Conservation (phyloP, 2,113 vertebrate genomes). For the Dasyprocta punctata region DNA sequence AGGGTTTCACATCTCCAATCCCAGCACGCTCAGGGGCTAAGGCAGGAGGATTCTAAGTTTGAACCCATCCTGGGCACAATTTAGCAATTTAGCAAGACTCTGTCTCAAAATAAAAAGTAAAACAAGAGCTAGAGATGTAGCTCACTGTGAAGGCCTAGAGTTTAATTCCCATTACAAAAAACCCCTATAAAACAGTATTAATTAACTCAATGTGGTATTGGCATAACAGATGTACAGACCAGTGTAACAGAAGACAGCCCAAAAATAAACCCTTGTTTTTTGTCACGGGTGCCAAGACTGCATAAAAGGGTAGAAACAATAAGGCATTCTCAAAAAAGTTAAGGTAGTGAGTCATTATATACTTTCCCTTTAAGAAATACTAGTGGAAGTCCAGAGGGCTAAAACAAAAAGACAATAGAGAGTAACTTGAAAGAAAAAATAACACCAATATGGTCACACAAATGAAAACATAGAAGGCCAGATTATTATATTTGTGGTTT, state of each 20-base stretch:
- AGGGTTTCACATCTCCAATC: neutral
- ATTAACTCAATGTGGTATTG: neutral
- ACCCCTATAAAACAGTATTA: neutral
- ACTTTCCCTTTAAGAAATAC: neutral
- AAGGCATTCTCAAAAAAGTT: neutral
- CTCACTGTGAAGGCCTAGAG: neutral
- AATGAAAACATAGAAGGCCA: neutral
- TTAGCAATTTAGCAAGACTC: neutral
- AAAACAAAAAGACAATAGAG: constrained; percentile 7
- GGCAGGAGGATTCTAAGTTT: neutral
- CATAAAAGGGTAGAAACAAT: neutral
- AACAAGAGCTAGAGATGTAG: neutral
- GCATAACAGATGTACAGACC: neutral
- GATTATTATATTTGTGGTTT: neutral
- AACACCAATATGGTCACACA: neutral
- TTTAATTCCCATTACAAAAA: neutral
- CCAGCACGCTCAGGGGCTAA: neutral
- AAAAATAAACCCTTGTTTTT: neutral
- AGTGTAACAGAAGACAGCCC: neutral
- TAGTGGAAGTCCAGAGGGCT: neutral
- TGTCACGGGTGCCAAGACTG: neutral
- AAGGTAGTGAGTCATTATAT: neutral
- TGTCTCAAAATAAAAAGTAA: neutral
- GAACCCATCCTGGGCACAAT: neutral
- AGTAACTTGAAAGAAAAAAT: neutral